Evolutionary conservation across 2,888 invertebrate species (phyloP).

Genomic region (Willowsia nigromaculata): DNA sequence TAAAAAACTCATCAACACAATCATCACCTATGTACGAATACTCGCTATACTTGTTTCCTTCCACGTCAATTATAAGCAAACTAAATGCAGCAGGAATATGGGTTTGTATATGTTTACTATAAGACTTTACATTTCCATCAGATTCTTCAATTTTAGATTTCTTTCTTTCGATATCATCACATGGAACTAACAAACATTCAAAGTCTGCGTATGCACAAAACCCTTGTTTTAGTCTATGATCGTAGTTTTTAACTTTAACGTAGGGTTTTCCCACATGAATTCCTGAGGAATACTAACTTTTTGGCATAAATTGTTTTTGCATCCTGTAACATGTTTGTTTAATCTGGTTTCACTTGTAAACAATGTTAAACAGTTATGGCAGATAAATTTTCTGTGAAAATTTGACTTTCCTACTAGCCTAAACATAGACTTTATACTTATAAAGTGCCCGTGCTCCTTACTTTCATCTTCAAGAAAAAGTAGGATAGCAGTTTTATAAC

Average conservation of each 20-base stretch:
- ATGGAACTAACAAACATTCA: conserved; percentile 3
- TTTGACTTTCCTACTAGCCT: background rate
- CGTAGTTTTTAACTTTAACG: background rate
- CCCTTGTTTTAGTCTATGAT: background rate
- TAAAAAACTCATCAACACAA: conserved; percentile 13
- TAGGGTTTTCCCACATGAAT: background rate
- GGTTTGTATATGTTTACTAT: background rate
- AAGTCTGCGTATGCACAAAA: conserved; percentile 26
- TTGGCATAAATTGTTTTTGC: background rate
- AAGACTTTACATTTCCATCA: background rate
- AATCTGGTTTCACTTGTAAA: background rate
- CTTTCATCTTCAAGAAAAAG: background rate
- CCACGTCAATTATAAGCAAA: background rate
- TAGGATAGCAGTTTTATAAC: background rate
- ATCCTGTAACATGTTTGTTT: background rate
- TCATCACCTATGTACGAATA: conserved; percentile 20
- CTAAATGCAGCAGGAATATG: conserved; percentile 10
- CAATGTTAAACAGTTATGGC: background rate
- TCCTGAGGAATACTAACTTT: background rate
- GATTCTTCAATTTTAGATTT: background rate
- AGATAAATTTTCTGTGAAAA: background rate
- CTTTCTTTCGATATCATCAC: background rate
- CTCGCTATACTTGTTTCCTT: conserved; percentile 33
- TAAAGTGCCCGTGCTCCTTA: background rate
- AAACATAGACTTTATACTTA: background rate